A percentile compares a stretch with the other conserved stretches of the same genome.
These are phyloP conservation scores for Disparrhopalites patrizii DNA, from an alignment of 2,888 invertebrate genomes.

Conservation along the genomic window DNA sequence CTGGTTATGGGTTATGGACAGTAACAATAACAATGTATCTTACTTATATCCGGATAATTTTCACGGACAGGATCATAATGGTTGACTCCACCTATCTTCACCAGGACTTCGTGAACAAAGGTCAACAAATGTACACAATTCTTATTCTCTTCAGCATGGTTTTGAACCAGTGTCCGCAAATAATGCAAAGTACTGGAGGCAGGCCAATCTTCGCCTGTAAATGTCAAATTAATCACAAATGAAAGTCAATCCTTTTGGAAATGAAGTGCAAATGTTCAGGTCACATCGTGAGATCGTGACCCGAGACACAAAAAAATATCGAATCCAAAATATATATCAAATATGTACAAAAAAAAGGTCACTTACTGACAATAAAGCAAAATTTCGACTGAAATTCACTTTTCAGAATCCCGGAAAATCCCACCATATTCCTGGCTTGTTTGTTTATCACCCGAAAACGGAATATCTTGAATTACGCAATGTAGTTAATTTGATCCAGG, in stretches of 20 bases:
- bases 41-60: conserved; percentile 10
- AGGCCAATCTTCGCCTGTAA: conserved; percentile 33
- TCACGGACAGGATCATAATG: conserved; percentile 1
- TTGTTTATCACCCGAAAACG: no score
- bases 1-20: no score
- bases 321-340: no score
- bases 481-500: no score
- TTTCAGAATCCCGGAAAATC: conserved; percentile 33
- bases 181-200: conserved; percentile 27
- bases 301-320: not conserved
- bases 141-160: conserved; percentile 3
- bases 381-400: conserved; percentile 22
- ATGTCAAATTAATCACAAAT: no score
- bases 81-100: not conserved
- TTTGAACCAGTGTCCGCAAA: conserved; percentile 19
- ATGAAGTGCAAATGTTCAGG: conserved; percentile 1
- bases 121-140: not conserved
- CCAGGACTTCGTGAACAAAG: conserved; percentile 2
- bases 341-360: not conserved
- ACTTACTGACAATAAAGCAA: conserved; percentile 31
- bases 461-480: no score
- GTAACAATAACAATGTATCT: no score
- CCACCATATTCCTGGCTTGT: conserved; percentile 31
- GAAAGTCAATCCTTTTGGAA: not conserved
- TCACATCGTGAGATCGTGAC: no score